phyloP scores from a whole-genome alignment of 2,888 invertebrate species.

The Parasteatoda lunata region DNA sequence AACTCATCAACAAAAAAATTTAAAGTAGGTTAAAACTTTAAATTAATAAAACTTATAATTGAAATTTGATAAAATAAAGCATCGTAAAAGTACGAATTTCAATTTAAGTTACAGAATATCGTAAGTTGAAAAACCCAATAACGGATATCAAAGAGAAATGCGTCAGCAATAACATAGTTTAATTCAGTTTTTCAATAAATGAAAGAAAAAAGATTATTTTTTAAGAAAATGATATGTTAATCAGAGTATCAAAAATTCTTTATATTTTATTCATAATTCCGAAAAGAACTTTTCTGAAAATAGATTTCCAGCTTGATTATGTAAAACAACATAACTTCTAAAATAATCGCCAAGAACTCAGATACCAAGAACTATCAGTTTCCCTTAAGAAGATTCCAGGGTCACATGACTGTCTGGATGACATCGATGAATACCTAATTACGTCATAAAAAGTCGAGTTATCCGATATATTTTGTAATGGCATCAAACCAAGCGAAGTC shows the following conservation, averaged over 20 bases:
- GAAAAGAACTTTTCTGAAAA: neutral
- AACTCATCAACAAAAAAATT: no score
- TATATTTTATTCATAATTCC: neutral
- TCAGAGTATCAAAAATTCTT: neutral
- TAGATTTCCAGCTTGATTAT: no score
- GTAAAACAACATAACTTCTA: conserved; percentile 3
- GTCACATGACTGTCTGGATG: neutral
- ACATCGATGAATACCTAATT: conserved; percentile 10
- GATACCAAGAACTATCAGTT: conserved; percentile 13
- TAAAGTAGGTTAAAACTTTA: no score
- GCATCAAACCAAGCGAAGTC: conserved; percentile 20
- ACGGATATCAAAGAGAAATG: neutral
- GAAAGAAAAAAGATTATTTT: neutral
- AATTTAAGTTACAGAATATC: no score
- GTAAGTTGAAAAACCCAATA: no score
- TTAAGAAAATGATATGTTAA: conserved; percentile 4
- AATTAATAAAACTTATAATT: no score
- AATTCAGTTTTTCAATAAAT: neutral
- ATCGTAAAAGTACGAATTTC: no score
- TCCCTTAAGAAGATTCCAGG: neutral
- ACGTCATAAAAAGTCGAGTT: conserved; percentile 7
- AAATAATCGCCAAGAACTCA: conserved; percentile 20
- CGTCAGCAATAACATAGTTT: neutral
- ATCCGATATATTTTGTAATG: neutral
- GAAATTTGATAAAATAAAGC: no score